These are phyloP conservation scores for Graptemys geographica DNA, from an alignment of 2,797 vertebrate species.

Conservation along the genomic window DNA sequence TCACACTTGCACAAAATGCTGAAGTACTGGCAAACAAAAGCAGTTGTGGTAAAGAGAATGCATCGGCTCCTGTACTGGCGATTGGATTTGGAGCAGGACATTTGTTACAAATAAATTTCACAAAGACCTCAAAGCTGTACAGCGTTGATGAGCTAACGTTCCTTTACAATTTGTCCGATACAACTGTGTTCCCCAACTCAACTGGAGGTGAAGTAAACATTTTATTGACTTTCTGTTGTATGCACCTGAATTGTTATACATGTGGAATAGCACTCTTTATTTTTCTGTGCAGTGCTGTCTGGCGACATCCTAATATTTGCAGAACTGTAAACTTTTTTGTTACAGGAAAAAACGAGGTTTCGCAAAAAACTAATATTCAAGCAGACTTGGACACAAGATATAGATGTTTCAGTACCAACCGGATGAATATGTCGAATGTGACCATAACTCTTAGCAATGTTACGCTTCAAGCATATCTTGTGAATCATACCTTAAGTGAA, in stretches of 20 bases:
- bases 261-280: not conserved
- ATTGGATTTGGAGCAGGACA: constrained; percentile 86
- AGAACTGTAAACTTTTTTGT: not conserved
- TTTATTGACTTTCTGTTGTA: not conserved
- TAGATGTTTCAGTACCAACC: constrained; percentile 80
- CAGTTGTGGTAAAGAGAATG: constrained; percentile 81
- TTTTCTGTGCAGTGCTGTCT: not conserved
- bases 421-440: constrained; percentile 72
- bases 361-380: constrained; percentile 75
- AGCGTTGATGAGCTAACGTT: constrained; percentile 83
- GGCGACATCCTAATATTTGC: not conserved
- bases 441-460: constrained; percentile 82
- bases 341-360: constrained; percentile 73
- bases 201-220: constrained; percentile 81
- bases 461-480: constrained; percentile 90
- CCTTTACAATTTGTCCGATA: constrained; percentile 89
- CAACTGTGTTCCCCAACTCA: constrained; percentile 82
- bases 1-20: constrained; percentile 83
- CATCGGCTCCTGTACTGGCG: constrained; percentile 77
- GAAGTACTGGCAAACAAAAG: constrained; percentile 78
- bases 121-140: constrained; percentile 80
- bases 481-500: constrained; percentile 82
- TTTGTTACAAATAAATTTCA: constrained; percentile 85
- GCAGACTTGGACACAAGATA: constrained; percentile 88
- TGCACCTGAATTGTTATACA: not conserved